Conservation (phyloP, 1,140 invertebrate species). For the Cyclargus thomasi region DNA sequence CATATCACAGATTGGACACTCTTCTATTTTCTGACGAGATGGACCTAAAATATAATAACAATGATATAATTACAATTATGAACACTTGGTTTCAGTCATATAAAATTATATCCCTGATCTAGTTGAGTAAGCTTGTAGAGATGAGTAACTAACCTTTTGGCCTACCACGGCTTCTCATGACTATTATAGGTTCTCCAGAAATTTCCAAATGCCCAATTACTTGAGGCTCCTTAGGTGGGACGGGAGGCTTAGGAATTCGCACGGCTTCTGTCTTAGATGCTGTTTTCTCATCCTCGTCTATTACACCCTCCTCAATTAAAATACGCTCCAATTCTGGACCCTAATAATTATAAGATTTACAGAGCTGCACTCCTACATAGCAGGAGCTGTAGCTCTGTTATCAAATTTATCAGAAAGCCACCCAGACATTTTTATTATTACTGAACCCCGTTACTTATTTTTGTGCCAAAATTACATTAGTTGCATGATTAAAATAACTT, state of each 20-base stretch:
- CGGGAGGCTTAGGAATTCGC: slow-evolving; percentile 28
- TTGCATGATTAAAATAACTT: too few species aligned
- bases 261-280: slow-evolving; percentile 29
- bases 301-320: slow-evolving; percentile 82
- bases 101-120: too few species aligned
- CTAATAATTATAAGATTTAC: slow-evolving; percentile 43
- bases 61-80: too few species aligned
- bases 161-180: slow-evolving; percentile 76
- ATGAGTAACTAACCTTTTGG: slow-evolving; percentile 59
- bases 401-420: too few species aligned
- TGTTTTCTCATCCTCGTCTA: slow-evolving; percentile 77
- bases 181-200: slow-evolving; percentile 78
- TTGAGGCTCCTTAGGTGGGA: slow-evolving; percentile 59
- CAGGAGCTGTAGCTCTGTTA: too few species aligned
- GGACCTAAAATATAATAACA: slow-evolving; percentile 16
- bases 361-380: too few species aligned
- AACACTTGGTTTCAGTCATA: too few species aligned
- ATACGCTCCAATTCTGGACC: slow-evolving; percentile 84
- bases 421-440: too few species aligned
- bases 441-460: too few species aligned
- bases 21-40: slow-evolving; percentile 24
- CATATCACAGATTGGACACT: slow-evolving; percentile 59
- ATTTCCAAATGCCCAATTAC: slow-evolving; percentile 81
- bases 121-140: not conserved
- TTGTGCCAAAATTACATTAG: too few species aligned